Evolutionary conservation across 2,888 invertebrate species (phyloP), one percentile per base, ranked within the genome.

Genomic region (Thera obeliscata): DNA sequence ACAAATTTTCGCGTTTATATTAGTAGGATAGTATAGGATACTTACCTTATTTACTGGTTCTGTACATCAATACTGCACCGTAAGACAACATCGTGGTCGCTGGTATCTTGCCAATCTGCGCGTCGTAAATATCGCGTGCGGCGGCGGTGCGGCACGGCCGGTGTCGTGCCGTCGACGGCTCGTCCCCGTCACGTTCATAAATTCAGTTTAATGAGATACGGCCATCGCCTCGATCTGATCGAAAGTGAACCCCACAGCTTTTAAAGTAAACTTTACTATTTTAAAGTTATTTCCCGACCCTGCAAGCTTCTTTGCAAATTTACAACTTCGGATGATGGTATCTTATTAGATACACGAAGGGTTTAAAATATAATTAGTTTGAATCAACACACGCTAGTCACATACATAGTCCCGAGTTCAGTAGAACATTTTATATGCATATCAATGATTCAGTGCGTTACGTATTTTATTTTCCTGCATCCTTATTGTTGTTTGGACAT

Each of bases 181-280:
- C 87, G 88, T 88, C 89, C 87, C 83, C 81, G 86, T 88, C 86
- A 84, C 83, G 85, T 84, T 87, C 87, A 91, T 93, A 93, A 91
- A 93, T 93, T 91, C 89, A 83, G 86, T 91, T 92, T 74, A 93
- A 93, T 93, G 93, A 93, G 91, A 85, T 85, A 87, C 85, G 82
- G 81, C 83, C 91, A 91, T 90, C 86, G 85, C 73, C 79, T 67
- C 87, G 91, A 93, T 93, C 91, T 88, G 89, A 91, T 91, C 83
- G 82, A 70, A 70, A 69, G 56, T 73, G 74, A 71, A 72, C 72
- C 64, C 69, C 61, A 56, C 69, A 62, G 55, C 57, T 67, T 63
- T 64, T 58, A 3, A 46, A 36, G 55, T 55, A 59, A 55, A 61
- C 33, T 33, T 33, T 52, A 52, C 22, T 6, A 41, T 38, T 5